Evolutionary conservation across 2,888 invertebrate species (phyloP), one percentile per base, ranked within the genome.

Genomic region (Yponomeuta evonymella): DNA sequence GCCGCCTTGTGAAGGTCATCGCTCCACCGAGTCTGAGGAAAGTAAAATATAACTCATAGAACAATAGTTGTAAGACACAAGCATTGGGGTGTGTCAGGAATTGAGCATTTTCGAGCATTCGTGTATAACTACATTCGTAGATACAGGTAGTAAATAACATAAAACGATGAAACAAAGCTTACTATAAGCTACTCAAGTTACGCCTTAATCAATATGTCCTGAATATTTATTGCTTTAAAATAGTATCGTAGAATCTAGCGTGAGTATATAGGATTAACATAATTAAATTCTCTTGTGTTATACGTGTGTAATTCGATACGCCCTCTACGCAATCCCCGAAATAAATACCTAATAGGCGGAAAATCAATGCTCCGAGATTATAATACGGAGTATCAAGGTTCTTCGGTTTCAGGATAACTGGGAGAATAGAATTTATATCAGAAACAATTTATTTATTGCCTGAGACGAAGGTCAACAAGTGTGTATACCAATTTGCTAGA

Each of bases 401-500:
- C 43, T 33, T 43, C 63, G 67, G 67, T 43, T 48, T 67, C n/a
- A 8, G 62, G 58, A 66, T n/a, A 67, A 33, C 48, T 12, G 51
- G 51, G 51, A 48, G 71, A 72, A 79, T 78, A 74, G 76, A 79
- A 79, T 78, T 81, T 77, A 79, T 81, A 82, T 79, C 78, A 78
- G 76, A 79, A 78, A 78, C 80, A 80, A 81, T 79, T 77, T 78
- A 79, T 79, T 77, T 74, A 76, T 72, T 71, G 72, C 71, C 70
- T 67, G 72, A 76, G 79, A 86, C 82, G 78, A 84, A 85, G 86
- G 87, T 86, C 79, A 83, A 81, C 84, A 84, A 83, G 81, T 83
- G 82, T 84, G 84, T 85, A 79, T 84, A 86, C 84, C 84, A 87
- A 87, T 87, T 87, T 85, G 79, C 81, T 81, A 80, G 82, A 79